Percentiles rank a stretch among this genome's conserved stretches.
These are phyloP conservation scores for Catalaphyllia jardinei DNA, from an alignment of 64 coral and sea anemone genomes.

Conservation along the genomic window DNA sequence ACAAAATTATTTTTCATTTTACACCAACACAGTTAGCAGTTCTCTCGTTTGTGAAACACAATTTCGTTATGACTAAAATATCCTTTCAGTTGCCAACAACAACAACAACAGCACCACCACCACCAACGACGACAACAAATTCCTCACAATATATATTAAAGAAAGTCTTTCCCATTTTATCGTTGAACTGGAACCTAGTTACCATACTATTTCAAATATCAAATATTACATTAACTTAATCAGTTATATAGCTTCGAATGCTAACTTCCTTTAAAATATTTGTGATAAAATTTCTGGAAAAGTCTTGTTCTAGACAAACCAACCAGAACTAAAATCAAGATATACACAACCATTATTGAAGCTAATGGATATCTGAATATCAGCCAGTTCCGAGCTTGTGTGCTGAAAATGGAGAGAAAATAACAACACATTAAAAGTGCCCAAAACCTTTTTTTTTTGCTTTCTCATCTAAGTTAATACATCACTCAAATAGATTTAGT, in stretches of 20 bases:
- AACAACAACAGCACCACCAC: no score
- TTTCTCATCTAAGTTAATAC: no score
- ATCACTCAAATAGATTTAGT: no score
- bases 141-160: background rate
- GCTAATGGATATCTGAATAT: constrained; percentile 82
- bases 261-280: constrained; percentile 55
- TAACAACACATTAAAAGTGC: background rate
- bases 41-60: no score
- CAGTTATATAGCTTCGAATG: background rate
- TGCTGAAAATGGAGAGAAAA: constrained; percentile 31
- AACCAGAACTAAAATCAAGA: constrained; percentile 65
- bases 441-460: no score
- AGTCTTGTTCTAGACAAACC: constrained; percentile 79
- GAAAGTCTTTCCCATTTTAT: background rate
- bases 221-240: background rate
- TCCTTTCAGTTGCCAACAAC: no score
- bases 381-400: constrained; percentile 47
- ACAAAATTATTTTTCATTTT: no score
- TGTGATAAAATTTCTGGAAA: constrained; percentile 76
- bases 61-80: no score
- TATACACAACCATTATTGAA: constrained; percentile 62
- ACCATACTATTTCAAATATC: background rate
- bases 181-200: background rate
- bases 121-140: no score
- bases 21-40: no score